Base-by-base conservation (phyloP, 2,888 invertebrate genomes). In the Tolmerus cingulatus region DNA sequence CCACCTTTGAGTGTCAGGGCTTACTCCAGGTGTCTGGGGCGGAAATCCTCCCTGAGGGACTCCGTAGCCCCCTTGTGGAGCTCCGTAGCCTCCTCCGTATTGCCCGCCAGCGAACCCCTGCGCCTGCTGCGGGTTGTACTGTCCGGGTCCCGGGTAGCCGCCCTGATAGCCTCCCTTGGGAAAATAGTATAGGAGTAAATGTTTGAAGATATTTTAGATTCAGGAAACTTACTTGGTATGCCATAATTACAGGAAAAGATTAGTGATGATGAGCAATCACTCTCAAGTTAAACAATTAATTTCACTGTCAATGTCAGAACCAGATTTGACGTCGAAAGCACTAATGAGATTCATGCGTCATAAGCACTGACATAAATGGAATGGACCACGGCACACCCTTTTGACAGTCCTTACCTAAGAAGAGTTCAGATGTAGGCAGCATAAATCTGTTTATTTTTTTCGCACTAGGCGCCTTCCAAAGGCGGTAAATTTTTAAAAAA, bases 1-100 rank as follows among this genome's bases (percentile, higher is more conserved):
- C 97, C 97, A 97, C 90, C 96, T 95, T 89, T 95, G 95, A 0
- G 97, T 95, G 91, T 97, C 96, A 0, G 97, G 96, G 85, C 94
- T 94, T 0, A 95, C 93, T 43, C 94, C 94, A 0, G 93, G 93
- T n/a, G 93, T 91, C 78, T 94, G 94, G 19, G 91, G 92, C 57
- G 91, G 90, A 89, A 90, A 92, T 81, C 93, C 90, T 23, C 89
- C 88, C 19, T 76, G 82, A 51, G 77, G 77, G 19, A 81, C 86
- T n/a, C 87, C 84, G 77, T 88, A 86, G 43, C 88, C 89, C 23
- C 87, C 89, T 40, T 89, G 89, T 51, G 16, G 51, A 8, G 23
- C 74, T 9, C 74, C 74, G 27, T 23, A 74, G 5, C 74, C 74
- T 23, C 74, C 74, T 34, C 23, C 34, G 14, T 19, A 46, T 7